Evolutionary conservation across 2,888 invertebrate species (phyloP), one percentile per base, ranked within the genome.

Genomic region (Xylocampa areola): DNA sequence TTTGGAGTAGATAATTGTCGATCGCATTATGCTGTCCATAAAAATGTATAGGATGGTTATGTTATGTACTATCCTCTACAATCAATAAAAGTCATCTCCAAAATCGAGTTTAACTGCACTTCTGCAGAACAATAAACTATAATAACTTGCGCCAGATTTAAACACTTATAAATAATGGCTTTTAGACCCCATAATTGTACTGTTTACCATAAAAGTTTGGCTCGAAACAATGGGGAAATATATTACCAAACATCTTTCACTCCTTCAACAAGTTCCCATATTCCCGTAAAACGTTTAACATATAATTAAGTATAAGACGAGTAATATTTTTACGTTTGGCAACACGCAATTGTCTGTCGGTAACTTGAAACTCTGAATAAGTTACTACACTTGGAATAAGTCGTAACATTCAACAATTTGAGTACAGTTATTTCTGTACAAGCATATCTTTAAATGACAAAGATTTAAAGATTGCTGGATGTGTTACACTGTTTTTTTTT

Each of bases 331-430:
- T 37, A 25, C 41, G 30, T 45, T 27, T 50, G 49, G 41, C 50
- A 69, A 36, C n/a, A 33, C 29, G 14, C 33, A 48, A 55, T 66
- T 51, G 50, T 47, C 48, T 41, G 64, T 50, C 43, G 45, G 58
- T 54, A 30, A 41, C 47, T 47, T 4, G 6, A 17, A 23, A 16
- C 8, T 32, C 4, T 13, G 39, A 58, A 68, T 55, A 55, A 59
- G 36, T 60, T 51, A 45, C 45, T 67, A 58, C 64, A 63, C 49
- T 59, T 51, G 47, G n/a, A n/a, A n/a, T 62, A 58, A 62, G 62
- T 68, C 49, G 11, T 40, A 40, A 50, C 32, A n/a, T n/a, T 33
- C 3, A 54, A 43, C 35, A 60, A 58, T 49, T 62, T 51, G 39
- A 55, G 45, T 49, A 55, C 53, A 54, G 50, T 68, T 45, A 58